phyloP scores from a whole-genome alignment of 2,797 vertebrate species.

The Ammospiza maritima region DNA sequence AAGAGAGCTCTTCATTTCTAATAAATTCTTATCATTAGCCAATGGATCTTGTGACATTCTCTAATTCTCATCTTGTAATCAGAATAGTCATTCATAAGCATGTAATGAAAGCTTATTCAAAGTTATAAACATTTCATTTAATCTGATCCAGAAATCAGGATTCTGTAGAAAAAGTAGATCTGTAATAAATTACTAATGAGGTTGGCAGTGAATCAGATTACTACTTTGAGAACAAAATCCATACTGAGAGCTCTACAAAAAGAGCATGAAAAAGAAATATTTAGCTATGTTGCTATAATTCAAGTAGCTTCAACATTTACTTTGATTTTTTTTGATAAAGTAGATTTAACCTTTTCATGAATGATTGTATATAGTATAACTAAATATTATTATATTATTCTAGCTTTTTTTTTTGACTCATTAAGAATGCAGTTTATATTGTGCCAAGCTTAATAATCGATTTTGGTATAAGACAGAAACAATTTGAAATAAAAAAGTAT shows the following conservation, averaged over 20 bases:
- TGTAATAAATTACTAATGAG: conserved; percentile 13
- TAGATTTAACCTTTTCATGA: not conserved
- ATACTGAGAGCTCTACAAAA: not conserved
- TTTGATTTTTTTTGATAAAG: not conserved
- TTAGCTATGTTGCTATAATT: not conserved
- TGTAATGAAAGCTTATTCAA: not conserved
- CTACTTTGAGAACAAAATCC: not conserved
- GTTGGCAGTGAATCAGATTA: not conserved
- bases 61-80: not conserved
- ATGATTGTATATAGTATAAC: not conserved
- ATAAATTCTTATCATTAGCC: not conserved
- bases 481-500: not conserved
- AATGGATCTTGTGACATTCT: not conserved
- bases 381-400: not conserved
- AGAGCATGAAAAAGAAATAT: not conserved
- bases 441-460: not conserved
- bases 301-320: not conserved
- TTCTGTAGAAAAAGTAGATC: not conserved
- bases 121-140: not conserved
- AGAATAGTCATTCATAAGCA: not conserved
- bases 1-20: not conserved
- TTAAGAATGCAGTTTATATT: not conserved
- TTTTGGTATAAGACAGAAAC: not conserved
- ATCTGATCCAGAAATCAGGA: not conserved
- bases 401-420: not conserved